Conservation (phyloP, 2,113 vertebrate species). For the Pithys albifrons region DNA sequence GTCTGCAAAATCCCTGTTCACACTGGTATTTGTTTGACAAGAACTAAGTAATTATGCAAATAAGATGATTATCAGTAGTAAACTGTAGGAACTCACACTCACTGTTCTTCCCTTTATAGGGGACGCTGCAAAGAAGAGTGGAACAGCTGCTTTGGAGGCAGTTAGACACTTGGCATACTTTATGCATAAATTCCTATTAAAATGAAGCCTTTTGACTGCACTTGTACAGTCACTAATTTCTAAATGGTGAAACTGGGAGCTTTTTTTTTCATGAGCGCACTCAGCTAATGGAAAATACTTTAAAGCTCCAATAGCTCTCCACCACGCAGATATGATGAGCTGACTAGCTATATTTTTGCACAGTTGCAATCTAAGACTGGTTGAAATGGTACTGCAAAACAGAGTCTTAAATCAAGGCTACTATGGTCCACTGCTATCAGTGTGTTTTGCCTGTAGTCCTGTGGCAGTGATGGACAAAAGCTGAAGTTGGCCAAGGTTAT, state of each 20-base stretch:
- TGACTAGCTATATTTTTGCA: background rate
- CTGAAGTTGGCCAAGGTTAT: background rate
- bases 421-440: background rate
- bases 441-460: background rate
- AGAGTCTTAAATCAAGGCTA: background rate
- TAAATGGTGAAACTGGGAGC: background rate
- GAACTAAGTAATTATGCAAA: background rate
- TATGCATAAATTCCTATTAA: background rate
- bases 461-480: background rate
- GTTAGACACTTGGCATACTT: background rate
- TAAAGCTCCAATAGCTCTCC: background rate
- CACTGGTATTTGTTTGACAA: background rate
- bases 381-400: background rate
- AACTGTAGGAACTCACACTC: background rate
- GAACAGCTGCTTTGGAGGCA: constrained; percentile 20
- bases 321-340: background rate
- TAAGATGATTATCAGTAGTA: background rate
- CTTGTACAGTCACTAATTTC: background rate
- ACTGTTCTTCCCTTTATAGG: background rate
- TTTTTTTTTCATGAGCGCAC: background rate
- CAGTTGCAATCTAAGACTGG: background rate
- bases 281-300: background rate
- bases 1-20: background rate
- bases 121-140: background rate
- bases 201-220: background rate